A percentile compares a stretch with the other conserved stretches of the same genome.
Conservation (phyloP, 2,113 vertebrate genomes). For the Xiphophorus maculatus region DNA sequence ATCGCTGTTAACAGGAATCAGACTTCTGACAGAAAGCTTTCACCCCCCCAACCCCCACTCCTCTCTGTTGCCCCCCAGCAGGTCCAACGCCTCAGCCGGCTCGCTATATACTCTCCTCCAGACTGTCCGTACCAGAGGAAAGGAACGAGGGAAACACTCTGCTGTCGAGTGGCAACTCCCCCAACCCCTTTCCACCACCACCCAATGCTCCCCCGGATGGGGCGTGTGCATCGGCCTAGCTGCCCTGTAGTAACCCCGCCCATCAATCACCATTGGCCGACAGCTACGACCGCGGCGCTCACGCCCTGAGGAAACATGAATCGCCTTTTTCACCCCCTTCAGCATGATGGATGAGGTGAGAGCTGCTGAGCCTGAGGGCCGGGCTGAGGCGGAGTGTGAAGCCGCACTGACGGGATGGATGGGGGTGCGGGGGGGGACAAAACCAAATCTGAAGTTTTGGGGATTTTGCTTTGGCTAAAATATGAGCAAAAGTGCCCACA, state of each 20-base stretch:
- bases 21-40: constrained; percentile 35
- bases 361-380: constrained; percentile 45
- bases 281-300: constrained; percentile 41
- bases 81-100: constrained; percentile 5
- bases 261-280: constrained; percentile 73
- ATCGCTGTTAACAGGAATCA: constrained; percentile 52
- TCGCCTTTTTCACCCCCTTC: constrained; percentile 52
- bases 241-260: constrained; percentile 63
- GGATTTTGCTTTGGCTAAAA: not conserved
- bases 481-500: constrained; percentile 20
- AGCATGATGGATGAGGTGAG: constrained; percentile 71
- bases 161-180: constrained; percentile 32
- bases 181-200: not conserved
- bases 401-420: constrained; percentile 20
- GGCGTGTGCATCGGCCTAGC: constrained; percentile 60
- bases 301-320: constrained; percentile 64
- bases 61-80: not conserved
- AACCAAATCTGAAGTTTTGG: constrained; percentile 25
- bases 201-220: constrained; percentile 30
- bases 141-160: constrained; percentile 36
- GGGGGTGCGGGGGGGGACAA: not conserved
- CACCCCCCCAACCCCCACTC: not conserved
- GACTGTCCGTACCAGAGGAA: not conserved
- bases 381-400: constrained; percentile 62
- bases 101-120: constrained; percentile 17